A percentile compares a stretch with the other conserved stretches of the same genome.
phyloP scores from a whole-genome alignment of 2,113 vertebrate species.

The Scatophagus argus region DNA sequence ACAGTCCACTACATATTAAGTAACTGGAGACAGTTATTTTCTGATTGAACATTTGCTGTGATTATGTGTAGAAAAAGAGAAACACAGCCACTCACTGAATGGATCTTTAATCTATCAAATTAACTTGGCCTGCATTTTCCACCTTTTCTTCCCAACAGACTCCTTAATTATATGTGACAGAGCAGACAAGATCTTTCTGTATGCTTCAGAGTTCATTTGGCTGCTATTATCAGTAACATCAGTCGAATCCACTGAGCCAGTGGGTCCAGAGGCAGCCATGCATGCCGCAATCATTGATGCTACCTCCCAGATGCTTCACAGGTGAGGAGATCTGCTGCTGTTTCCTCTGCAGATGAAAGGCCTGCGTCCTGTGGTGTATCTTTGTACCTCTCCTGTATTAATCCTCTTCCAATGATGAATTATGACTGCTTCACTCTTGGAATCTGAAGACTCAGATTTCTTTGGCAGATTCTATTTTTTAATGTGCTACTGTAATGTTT shows the following conservation, averaged over 20 bases:
- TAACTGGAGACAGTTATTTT: conserved; percentile 5
- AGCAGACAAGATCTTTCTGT: conserved; percentile 63
- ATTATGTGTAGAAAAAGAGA: conserved; percentile 19
- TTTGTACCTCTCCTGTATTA: not conserved
- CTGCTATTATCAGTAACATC: conserved; percentile 70
- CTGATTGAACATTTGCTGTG: conserved; percentile 21
- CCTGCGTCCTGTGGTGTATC: not conserved
- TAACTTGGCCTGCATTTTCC: conserved; percentile 51
- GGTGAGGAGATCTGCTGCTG: conserved; percentile 30
- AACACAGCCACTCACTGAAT: conserved; percentile 13
- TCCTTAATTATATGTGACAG: conserved; percentile 72
- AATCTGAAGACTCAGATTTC: conserved; percentile 12
- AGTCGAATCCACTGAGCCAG: conserved; percentile 56
- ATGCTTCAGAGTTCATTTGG: conserved; percentile 69
- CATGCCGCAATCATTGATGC: conserved; percentile 44
- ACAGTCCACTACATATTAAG: not conserved
- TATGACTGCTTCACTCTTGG: not conserved
- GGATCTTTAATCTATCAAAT: conserved; percentile 51
- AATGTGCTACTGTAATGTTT: conserved; percentile 8
- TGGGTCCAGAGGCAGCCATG: conserved; percentile 60
- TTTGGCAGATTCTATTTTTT: conserved; percentile 1
- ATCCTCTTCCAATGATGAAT: conserved; percentile 1
- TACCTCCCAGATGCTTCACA: conserved; percentile 42
- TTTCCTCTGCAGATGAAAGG: conserved; percentile 25
- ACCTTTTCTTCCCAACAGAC: conserved; percentile 46